Evolutionary conservation across 1,140 invertebrate genomes (phyloP).

Genomic region (Reticulitermes speratus): DNA sequence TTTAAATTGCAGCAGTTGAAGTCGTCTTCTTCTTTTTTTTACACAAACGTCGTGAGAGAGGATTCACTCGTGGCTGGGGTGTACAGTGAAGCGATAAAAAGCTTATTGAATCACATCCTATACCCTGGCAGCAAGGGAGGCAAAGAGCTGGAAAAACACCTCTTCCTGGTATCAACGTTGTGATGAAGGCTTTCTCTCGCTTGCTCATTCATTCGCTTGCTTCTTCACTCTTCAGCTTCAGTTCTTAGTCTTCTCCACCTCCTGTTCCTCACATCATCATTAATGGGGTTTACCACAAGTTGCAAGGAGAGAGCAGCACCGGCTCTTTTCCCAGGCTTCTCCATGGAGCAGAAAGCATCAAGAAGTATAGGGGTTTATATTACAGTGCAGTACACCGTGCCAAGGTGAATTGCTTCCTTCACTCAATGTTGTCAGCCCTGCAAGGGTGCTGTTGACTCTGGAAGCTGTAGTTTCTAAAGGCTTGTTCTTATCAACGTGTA

Average conservation of each 20-base stretch:
- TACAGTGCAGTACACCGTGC: too few relatives aligned
- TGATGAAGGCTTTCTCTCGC: neutral
- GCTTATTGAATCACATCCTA: slow-evolving; percentile 12
- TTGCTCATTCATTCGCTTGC: neutral
- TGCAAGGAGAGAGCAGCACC: neutral
- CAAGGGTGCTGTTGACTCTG: neutral
- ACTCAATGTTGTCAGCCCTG: neutral
- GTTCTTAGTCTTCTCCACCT: neutral
- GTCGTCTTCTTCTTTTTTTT: too few relatives aligned
- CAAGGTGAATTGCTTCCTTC: neutral
- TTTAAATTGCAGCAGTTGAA: too few relatives aligned
- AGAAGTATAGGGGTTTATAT: too few relatives aligned
- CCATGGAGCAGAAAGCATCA: neutral
- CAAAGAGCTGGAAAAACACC: slow-evolving; percentile 2
- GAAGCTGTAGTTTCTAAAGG: too few relatives aligned
- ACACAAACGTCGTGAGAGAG: too few relatives aligned
- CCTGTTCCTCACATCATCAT: slow-evolving; percentile 1
- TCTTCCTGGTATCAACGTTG: too few relatives aligned
- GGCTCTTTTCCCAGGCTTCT: slow-evolving; percentile 12
- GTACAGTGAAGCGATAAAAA: slow-evolving; percentile 2
- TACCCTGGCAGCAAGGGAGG: neutral
- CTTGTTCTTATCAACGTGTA: too few relatives aligned
- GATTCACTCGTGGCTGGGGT: neutral
- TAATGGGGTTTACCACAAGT: slow-evolving; percentile 17
- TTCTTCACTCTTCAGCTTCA: slow-evolving; percentile 3